Conservation (phyloP, 37 sponge, comb jelly and placozoan species). For the Corticium candelabrum region DNA sequence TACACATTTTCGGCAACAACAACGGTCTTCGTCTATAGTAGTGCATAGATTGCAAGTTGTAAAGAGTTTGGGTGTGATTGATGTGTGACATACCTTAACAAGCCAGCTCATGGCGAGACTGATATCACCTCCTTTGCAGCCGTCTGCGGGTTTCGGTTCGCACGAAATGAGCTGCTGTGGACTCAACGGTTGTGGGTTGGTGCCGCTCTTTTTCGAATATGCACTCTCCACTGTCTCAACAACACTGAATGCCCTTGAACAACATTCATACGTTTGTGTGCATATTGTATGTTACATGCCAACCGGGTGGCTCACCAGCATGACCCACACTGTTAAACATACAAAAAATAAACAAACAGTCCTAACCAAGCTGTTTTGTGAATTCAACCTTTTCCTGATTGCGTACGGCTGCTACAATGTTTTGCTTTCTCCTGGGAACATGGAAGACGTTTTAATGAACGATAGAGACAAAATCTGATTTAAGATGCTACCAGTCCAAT, state of each 20-base stretch:
- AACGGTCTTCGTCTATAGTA: too few species aligned
- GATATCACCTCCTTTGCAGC: slow-evolving; percentile 48
- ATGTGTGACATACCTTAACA: slow-evolving; percentile 6
- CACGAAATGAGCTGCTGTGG: slow-evolving; percentile 76
- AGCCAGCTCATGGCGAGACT: slow-evolving; percentile 26
- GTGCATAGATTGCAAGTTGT: too few species aligned
- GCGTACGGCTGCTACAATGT: too few species aligned
- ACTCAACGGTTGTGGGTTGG: slow-evolving; percentile 27
- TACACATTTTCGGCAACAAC: background rate
- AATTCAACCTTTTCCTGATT: background rate
- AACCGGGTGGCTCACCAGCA: slow-evolving; percentile 79
- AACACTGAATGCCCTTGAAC: slow-evolving; percentile 65
- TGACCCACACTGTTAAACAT: slow-evolving; percentile 73
- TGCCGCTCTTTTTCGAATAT: slow-evolving; percentile 25
- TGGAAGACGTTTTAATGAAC: too few species aligned
- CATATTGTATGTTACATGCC: background rate
- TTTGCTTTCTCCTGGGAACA: too few species aligned
- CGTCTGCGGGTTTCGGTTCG: slow-evolving; percentile 31
- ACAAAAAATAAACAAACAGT: too few species aligned
- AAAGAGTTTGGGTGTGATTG: too few species aligned
- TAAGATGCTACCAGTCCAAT: too few species aligned
- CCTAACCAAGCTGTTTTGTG: background rate
- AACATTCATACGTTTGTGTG: background rate
- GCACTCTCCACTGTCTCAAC: slow-evolving; percentile 65
- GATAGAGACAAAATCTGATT: too few species aligned